Evolutionary conservation across 2,888 invertebrate species (phyloP).

Genomic region (Stenchaetothrips biformis): DNA sequence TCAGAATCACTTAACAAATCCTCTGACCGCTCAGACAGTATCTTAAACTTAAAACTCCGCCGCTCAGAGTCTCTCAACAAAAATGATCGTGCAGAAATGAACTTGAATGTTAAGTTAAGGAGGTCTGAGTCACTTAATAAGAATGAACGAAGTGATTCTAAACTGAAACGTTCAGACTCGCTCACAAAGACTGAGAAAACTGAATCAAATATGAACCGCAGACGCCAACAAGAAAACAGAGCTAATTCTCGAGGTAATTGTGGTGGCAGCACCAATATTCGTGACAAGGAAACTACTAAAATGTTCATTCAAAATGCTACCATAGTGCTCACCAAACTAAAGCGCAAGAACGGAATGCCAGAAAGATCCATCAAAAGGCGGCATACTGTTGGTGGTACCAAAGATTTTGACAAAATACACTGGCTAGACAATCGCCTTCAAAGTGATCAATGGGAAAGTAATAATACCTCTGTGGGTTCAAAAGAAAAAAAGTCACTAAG

Average conservation of each 20-base stretch:
- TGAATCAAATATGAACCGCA: slow-evolving; percentile 72
- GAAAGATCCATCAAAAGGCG: slow-evolving; percentile 76
- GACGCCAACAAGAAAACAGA: slow-evolving; percentile 47
- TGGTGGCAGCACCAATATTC: background rate
- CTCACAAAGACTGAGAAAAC: slow-evolving; percentile 69
- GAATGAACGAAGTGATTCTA: slow-evolving; percentile 40
- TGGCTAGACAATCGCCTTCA: slow-evolving; percentile 54
- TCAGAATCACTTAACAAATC: slow-evolving; percentile 39
- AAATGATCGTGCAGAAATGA: slow-evolving; percentile 40
- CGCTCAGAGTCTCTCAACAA: slow-evolving; percentile 41
- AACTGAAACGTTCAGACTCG: slow-evolving; percentile 56
- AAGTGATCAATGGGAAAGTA: slow-evolving; percentile 44
- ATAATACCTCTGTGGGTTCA: slow-evolving; percentile 36
- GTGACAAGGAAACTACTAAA: slow-evolving; percentile 13
- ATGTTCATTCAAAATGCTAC: slow-evolving; percentile 17
- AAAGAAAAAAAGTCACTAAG: slow-evolving; percentile 54
- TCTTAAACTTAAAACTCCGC: slow-evolving; percentile 35
- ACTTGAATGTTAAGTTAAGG: slow-evolving; percentile 50
- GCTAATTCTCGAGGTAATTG: slow-evolving; percentile 18
- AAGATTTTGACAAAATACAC: slow-evolving; percentile 68
- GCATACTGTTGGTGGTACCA: slow-evolving; percentile 90
- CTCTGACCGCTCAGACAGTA: slow-evolving; percentile 47
- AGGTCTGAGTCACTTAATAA: slow-evolving; percentile 61
- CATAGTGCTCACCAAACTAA: slow-evolving; percentile 53
- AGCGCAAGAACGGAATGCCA: slow-evolving; percentile 73